Evolutionary conservation across 2,797 vertebrate species (phyloP).

Genomic region (Holocentrus rufus): DNA sequence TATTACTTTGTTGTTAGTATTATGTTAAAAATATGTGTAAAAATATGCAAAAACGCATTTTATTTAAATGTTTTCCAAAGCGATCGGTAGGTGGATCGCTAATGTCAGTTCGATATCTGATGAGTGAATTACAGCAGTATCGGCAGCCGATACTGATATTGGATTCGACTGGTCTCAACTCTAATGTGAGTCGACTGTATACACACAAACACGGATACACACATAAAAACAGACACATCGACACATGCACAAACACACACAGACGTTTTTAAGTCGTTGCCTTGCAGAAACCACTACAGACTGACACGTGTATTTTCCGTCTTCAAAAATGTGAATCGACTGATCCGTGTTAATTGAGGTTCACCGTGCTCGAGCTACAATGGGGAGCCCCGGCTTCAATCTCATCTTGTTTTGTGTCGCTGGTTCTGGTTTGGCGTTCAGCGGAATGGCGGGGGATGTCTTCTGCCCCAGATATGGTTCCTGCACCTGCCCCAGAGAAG

Average conservation of each 20-base stretch:
- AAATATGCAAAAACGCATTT: too few relatives aligned
- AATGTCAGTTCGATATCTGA: too few relatives aligned
- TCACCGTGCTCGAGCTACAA: background rate
- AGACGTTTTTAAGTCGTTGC: background rate
- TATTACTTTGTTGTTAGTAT: too few relatives aligned
- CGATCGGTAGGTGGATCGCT: too few relatives aligned
- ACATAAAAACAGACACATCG: constrained; percentile 20
- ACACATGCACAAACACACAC: constrained; percentile 10
- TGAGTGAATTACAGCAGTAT: too few relatives aligned
- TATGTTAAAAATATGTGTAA: too few relatives aligned
- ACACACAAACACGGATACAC: background rate
- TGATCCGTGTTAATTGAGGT: background rate
- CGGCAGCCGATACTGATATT: too few relatives aligned
- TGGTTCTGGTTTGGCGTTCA: constrained; percentile 29
- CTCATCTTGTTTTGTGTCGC: constrained; percentile 4
- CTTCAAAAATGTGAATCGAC: background rate
- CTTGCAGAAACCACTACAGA: background rate
- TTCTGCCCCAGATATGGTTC: constrained; percentile 48
- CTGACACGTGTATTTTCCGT: background rate
- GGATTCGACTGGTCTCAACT: too few relatives aligned
- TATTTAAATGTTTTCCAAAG: too few relatives aligned
- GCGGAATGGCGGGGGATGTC: constrained; percentile 30
- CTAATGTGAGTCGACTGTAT: too few relatives aligned
- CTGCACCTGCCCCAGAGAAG: constrained; percentile 60
- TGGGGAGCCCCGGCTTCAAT: constrained; percentile 5